Evolutionary conservation across 2,888 invertebrate species (phyloP), one percentile per base, ranked within the genome.

Genomic region (Xestia sexstrigata): DNA sequence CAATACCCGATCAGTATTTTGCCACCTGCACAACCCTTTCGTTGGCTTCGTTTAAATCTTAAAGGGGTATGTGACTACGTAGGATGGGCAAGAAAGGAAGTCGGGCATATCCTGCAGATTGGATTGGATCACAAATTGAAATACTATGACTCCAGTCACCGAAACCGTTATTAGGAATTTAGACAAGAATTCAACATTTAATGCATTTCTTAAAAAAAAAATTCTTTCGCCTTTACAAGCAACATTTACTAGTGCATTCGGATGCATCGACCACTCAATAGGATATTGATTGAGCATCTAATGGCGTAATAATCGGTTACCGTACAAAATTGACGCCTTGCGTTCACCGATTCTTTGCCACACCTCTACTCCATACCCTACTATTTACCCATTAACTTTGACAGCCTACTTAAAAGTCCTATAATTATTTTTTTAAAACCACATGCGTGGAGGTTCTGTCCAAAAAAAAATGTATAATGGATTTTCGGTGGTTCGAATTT

Each of bases 311-410:
- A 91, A 95, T 90, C 90, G 91, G 95, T 93, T 95, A 94, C 91
- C 93, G 90, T 91, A 90, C 88, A 93, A 96, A 96, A 95, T 95
- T 96, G 94, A 95, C 96, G 95, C 96, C 95, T 94, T 91, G 88
- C 90, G 90, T 89, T 91, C 92, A 89, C 92, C 84, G 89, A 91
- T 91, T 91, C 93, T 90, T 91, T 85, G 91, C 92, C 92, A 91
- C 92, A 91, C 91, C 88, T 88, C 88, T 84, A 90, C 90, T 86
- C 85, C 89, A 86, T 93, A 94, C 92, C 93, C 95, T 95, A 94
- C 95, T 95, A 96, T 96, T 96, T 96, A 95, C 94, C 94, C 96
- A 96, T 96, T 96, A 96, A 90, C 85, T 95, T 92, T 96, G 96
- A 96, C 96, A 95, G 95, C 91, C 94, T 95, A 93, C 94, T 95